A percentile compares a stretch with the other conserved stretches of the same genome.
Evolutionary conservation across 2,113 vertebrate genomes (phyloP).

Genomic region (Thamnaconus septentrionalis): DNA sequence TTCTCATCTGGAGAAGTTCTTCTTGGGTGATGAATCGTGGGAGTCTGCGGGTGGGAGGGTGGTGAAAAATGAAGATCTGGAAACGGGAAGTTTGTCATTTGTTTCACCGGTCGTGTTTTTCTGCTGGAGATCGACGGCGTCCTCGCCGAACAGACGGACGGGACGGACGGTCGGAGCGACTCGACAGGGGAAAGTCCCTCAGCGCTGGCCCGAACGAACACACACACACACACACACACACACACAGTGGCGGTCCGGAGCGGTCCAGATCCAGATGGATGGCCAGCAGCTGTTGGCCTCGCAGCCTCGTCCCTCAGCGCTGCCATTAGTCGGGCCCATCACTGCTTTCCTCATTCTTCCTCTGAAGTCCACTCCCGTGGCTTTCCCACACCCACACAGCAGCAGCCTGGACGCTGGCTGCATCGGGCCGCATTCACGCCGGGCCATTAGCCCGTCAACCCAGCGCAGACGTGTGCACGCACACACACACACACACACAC

Average conservation of each 20-base stretch:
- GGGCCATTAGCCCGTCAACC: conserved; percentile 61
- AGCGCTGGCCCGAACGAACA: conserved; percentile 4
- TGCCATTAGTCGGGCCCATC: conserved; percentile 67
- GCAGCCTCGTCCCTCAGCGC: conserved; percentile 67
- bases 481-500: conserved; percentile 8
- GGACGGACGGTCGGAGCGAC: neutral
- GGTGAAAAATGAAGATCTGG: no score
- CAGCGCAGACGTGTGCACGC: conserved; percentile 26
- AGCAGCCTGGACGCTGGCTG: conserved; percentile 47
- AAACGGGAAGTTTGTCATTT: no score
- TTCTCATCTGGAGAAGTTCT: no score
- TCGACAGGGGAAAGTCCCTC: conserved; percentile 45
- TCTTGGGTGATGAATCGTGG: no score
- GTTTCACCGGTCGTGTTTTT: no score
- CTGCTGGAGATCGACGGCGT: no score
- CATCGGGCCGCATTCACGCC: conserved; percentile 41
- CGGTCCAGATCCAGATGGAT: conserved; percentile 62
- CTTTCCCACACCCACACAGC: conserved; percentile 72
- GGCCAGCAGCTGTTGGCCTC: conserved; percentile 69
- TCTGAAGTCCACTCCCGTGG: conserved; percentile 59
- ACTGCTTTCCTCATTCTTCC: conserved; percentile 70
- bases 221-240: no score
- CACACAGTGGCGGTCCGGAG: no score
- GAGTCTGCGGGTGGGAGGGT: no score
- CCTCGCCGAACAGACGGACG: no score